Base-by-base conservation (phyloP, 2,888 invertebrate species). In the Toxonevra muliebris region DNA sequence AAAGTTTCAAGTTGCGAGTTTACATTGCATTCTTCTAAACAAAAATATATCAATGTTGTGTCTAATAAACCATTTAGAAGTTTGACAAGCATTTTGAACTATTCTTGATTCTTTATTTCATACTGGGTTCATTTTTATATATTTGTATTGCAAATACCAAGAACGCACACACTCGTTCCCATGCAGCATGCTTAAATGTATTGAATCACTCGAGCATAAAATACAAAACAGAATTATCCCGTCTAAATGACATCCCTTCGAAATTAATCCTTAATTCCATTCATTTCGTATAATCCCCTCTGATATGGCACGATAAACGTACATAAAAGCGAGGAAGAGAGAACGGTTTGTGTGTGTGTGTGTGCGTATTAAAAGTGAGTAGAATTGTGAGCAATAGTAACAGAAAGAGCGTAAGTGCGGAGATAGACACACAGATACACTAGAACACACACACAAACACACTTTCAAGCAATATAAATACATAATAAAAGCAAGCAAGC, bases 221-320 rank as follows among this genome's bases (percentile, higher is more conserved):
- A 79, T 74, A 76, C 76, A 77, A 79, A 81, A 77, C 77, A 77
- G 81, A 78, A 82, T 84, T 84, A 84, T 84, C 84, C 82, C 80
- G 79, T 82, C 82, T 81, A 82, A 83, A 84, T 83, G 84, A 84
- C 83, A 83, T 82, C 83, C 84, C 84, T 83, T 84, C 80, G 77
- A 83, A 83, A 83, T 84, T 84, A 83, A 84, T 83, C 83, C 83
- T 84, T 83, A 83, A 84, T 84, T 82, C 84, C 83, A 84, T 84
- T 83, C 83, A 82, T 81, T 84, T 80, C 81, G 82, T 80, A 81
- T 83, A 84, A 83, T 83, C 84, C 82, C 82, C 81, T 76, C 79
- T 79, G 80, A 81, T 82, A 84, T 74, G 72, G 73, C 71, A 69
- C 73, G 70, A 48, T 15, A 48, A 48, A 15, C 50, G 13, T 8